Base-by-base conservation (phyloP, 2,797 vertebrate species). In the Geotrypetes seraphini region DNA sequence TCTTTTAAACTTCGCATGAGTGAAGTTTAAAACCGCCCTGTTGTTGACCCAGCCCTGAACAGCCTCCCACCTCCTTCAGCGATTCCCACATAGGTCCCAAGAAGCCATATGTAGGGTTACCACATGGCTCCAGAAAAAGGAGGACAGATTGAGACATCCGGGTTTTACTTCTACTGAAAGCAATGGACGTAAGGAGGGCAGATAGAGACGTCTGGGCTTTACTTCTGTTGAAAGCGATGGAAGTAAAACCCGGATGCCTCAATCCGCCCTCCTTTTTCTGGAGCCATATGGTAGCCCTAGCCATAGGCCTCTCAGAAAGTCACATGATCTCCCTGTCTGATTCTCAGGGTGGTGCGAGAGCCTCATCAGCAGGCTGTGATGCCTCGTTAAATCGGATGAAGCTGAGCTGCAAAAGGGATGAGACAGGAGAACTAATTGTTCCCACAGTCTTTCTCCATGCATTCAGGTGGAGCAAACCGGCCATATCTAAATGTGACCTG, bases 401-500 rank as follows among this genome's bases (percentile, higher is more conserved):
- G 31, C 25, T 27, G 35, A 50, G 51, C 28, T 18, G 51, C 50
- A 47, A 53, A 52, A 62, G 46, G 49, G 50, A 53, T 27, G 22
- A 15, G 16, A 42, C 30, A 11, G 1, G 47, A 37, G 55, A 65
- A 47, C 42, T 44, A 49, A n/a, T 39, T 19, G 64, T 61, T 51
- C 41, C 55, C 55, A 57, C 49, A 47, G 46, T 59, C 48, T 60
- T 44, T 57, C 45, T 40, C 33, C 33, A 29, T 3, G 35, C 19
- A 25, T 5, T 38, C 28, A 36, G 43, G 45, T 24, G 49, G 25
- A 35, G 56, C 87, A 89, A 90, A 86, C 82, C 81, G 85, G 57
- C 87, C 86, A 70, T 87, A 79, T 75, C 80, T 84, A 88, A 91
- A 79, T 69, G 62, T 41, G 71, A 77, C 70, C 65, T 65, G 71